Percentiles rank a stretch among this genome's conserved stretches.
Evolutionary conservation across 2,888 invertebrate species (phyloP).

Genomic region (Diadegma fenestrale): DNA sequence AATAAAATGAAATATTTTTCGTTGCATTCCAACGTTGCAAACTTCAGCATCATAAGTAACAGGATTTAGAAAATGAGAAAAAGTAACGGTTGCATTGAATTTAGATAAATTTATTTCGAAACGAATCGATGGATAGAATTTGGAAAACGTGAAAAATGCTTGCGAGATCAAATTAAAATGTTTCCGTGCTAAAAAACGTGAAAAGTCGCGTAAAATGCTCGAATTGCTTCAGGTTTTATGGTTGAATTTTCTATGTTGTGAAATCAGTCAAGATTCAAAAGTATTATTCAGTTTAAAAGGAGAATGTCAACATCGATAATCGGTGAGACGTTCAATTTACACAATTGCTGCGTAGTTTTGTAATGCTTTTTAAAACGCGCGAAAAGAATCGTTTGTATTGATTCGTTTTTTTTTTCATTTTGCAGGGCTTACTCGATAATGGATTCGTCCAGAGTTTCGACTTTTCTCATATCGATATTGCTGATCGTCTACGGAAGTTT

Average conservation of each 20-base stretch:
- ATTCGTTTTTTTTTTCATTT: conserved; percentile 3
- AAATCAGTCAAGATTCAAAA: background rate
- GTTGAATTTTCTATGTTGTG: background rate
- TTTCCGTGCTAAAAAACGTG: too few species aligned
- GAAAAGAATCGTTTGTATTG: background rate
- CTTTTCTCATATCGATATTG: conserved; percentile 98
- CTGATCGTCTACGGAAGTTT: conserved; percentile 99
- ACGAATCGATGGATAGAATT: too few species aligned
- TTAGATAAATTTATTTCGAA: too few species aligned
- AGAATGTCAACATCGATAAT: background rate
- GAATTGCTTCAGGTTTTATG: background rate
- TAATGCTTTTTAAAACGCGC: background rate
- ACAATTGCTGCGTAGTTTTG: background rate
- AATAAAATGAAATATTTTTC: too few species aligned
- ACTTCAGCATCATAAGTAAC: too few species aligned
- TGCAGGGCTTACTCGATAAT: conserved; percentile 96
- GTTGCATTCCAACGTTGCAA: too few species aligned
- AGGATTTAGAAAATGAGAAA: too few species aligned
- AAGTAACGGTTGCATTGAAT: too few species aligned
- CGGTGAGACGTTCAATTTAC: background rate
- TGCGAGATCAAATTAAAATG: too few species aligned
- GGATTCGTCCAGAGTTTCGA: conserved; percentile 98
- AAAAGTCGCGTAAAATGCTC: background rate
- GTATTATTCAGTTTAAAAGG: background rate
- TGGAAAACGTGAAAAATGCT: too few species aligned